A percentile compares a stretch with the other conserved stretches of the same genome.
Evolutionary conservation across 2,113 vertebrate species (phyloP).

Genomic region (Phylloscopus trochilus): DNA sequence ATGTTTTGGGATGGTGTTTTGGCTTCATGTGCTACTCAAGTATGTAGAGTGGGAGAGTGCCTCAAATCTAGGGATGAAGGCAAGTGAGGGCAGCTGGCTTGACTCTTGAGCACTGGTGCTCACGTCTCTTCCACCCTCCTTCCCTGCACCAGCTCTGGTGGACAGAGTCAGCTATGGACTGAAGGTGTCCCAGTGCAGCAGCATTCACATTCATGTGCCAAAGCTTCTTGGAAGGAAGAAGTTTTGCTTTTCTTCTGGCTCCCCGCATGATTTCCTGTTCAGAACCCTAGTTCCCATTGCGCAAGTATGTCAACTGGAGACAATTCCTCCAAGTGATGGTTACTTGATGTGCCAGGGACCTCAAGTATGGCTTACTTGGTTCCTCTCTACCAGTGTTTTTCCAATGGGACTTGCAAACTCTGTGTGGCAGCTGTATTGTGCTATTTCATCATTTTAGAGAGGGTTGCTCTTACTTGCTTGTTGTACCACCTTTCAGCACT

Average conservation of each 20-base stretch:
- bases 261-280: background rate
- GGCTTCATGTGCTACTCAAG: background rate
- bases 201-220: rapidly evolving
- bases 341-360: background rate
- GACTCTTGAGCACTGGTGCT: rapidly evolving
- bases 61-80: background rate
- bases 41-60: background rate
- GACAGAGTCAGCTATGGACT: background rate
- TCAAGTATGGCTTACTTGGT: background rate
- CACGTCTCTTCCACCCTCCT: rapidly evolving
- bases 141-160: background rate
- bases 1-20: background rate
- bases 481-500: background rate
- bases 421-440: background rate
- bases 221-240: background rate
- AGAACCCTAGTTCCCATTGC: background rate
- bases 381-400: background rate
- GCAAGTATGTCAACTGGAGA: background rate
- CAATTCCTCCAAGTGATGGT: rapidly evolving
- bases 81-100: background rate
- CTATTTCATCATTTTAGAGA: background rate
- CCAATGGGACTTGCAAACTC: background rate
- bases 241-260: background rate
- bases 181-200: background rate
- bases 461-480: background rate